Evolutionary conservation across 2,797 vertebrate species (phyloP).

Genomic region (Danio kyathit): DNA sequence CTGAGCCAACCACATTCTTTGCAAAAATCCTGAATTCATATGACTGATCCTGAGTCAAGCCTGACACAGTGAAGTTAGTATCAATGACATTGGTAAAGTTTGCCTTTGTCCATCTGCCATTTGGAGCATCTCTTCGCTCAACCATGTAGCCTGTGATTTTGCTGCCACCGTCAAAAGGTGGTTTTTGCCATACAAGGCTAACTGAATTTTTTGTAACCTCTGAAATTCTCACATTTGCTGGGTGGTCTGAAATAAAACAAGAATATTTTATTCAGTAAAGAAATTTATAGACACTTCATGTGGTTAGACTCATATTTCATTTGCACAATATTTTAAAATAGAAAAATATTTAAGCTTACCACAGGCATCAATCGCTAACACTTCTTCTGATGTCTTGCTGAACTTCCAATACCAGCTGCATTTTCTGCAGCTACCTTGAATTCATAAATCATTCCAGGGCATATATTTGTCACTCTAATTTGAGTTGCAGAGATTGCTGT

Average conservation of each 20-base stretch:
- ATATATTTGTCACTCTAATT: conserved; percentile 92
- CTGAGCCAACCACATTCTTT: conserved; percentile 93
- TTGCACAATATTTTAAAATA: background rate
- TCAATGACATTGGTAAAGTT: conserved; percentile 97
- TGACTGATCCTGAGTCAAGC: conserved; percentile 88
- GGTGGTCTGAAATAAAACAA: conserved; percentile 85
- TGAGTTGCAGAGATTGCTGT: conserved; percentile 92
- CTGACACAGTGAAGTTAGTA: conserved; percentile 89
- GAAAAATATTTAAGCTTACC: conserved; percentile 80
- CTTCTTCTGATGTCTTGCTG: conserved; percentile 95
- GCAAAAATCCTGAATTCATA: conserved; percentile 98
- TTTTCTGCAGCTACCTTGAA: conserved; percentile 97
- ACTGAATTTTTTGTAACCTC: conserved; percentile 94
- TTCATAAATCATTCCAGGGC: conserved; percentile 95
- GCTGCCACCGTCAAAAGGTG: conserved; percentile 96
- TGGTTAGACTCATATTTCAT: too few relatives aligned
- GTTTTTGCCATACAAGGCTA: conserved; percentile 90
- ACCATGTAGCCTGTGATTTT: conserved; percentile 96
- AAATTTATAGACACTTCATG: background rate
- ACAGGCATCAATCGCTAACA: conserved; percentile 97
- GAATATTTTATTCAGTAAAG: conserved; percentile 1
- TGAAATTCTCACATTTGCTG: conserved; percentile 89
- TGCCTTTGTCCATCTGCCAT: conserved; percentile 95
- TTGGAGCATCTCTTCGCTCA: conserved; percentile 91
- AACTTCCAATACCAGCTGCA: conserved; percentile 93